Evolutionary conservation across 2,888 invertebrate species (phyloP).

Genomic region (Aphodius granarius): DNA sequence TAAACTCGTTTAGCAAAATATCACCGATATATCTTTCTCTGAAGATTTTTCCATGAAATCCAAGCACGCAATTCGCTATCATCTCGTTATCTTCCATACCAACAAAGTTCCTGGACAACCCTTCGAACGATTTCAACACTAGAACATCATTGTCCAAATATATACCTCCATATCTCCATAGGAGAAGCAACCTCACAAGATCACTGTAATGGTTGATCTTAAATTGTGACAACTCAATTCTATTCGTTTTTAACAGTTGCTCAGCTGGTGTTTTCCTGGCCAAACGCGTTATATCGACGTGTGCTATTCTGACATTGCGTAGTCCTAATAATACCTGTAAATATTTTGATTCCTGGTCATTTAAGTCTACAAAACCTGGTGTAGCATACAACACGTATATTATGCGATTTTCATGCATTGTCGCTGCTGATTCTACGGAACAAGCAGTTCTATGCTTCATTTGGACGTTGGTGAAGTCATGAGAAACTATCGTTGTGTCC

Average conservation of each 20-base stretch:
- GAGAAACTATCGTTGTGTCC: constrained; percentile 64
- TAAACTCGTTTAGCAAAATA: neutral
- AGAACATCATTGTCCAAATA: constrained; percentile 77
- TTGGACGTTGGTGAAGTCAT: constrained; percentile 48
- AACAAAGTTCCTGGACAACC: constrained; percentile 62
- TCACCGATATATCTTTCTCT: neutral
- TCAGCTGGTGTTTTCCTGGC: constrained; percentile 61
- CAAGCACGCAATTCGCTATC: neutral
- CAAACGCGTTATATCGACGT: constrained; percentile 58
- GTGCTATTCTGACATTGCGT: constrained; percentile 57
- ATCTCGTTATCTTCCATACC: constrained; percentile 35
- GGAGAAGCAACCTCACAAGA: constrained; percentile 64
- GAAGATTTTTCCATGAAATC: neutral
- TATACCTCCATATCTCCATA: constrained; percentile 77
- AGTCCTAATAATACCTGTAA: constrained; percentile 52
- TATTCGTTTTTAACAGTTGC: constrained; percentile 53
- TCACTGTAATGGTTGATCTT: constrained; percentile 66
- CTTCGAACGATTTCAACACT: constrained; percentile 62
- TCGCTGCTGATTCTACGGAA: constrained; percentile 69
- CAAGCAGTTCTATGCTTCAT: constrained; percentile 65
- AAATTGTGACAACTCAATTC: constrained; percentile 59
- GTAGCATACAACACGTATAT: constrained; percentile 61
- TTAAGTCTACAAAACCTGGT: constrained; percentile 45
- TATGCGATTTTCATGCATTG: constrained; percentile 60
- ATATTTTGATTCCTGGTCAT: constrained; percentile 42